Evolutionary conservation across 2,888 invertebrate genomes (phyloP).

Genomic region (Dolichopus griseipennis): DNA sequence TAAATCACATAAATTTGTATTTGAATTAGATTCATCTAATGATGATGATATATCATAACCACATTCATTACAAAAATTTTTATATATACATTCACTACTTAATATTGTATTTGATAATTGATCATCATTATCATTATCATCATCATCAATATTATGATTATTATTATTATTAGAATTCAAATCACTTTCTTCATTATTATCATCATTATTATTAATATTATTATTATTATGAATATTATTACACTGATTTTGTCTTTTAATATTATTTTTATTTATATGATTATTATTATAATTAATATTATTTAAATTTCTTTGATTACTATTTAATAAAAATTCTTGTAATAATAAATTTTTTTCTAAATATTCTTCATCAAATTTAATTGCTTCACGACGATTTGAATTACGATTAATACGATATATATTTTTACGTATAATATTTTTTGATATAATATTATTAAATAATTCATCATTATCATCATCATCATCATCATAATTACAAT

Average conservation of each 20-base stretch:
- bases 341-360: too few species aligned
- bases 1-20: slow-evolving; percentile 36
- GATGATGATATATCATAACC: slow-evolving; percentile 35
- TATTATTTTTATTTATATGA: background rate
- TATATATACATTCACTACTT: slow-evolving; percentile 26
- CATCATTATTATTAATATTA: background rate
- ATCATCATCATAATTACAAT: background rate
- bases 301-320: too few species aligned
- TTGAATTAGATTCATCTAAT: background rate
- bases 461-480: too few species aligned
- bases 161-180: too few species aligned
- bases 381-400: too few species aligned
- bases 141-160: background rate
- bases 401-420: too few species aligned
- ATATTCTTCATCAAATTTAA: too few species aligned
- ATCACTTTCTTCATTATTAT: background rate
- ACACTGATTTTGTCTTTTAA: too few species aligned
- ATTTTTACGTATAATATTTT: too few species aligned
- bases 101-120: slow-evolving; percentile 8
- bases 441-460: too few species aligned
- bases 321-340: too few species aligned
- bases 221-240: background rate
- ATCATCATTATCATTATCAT: background rate
- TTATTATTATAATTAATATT: background rate
- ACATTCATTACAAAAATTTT: slow-evolving; percentile 40